Conservation (phyloP, 2,113 vertebrate genomes). For the Anser cygnoides region DNA sequence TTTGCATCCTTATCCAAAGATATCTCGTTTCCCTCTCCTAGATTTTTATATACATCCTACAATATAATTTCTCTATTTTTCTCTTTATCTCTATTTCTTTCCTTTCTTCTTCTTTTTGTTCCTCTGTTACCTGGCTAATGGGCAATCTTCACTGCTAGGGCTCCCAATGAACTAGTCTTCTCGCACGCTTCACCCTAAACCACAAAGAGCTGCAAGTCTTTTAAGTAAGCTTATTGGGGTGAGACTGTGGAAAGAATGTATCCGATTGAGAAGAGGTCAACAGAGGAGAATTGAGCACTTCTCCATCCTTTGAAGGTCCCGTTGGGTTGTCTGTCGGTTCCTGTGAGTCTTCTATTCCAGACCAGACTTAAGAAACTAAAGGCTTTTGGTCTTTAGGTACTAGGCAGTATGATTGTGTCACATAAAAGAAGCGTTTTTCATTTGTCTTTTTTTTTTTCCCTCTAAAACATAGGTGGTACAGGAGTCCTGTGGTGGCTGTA, state of each 20-base stretch:
- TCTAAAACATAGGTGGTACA: constrained; percentile 84
- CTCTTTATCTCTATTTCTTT: neutral
- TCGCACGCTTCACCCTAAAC: neutral
- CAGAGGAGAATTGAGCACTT: neutral
- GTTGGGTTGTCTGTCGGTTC: neutral
- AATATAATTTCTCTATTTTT: neutral
- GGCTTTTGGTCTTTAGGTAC: neutral
- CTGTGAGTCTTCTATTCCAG: neutral
- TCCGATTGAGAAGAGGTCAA: neutral
- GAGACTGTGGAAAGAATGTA: neutral
- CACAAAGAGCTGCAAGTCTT: neutral
- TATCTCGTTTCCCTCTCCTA: neutral
- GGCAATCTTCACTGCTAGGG: neutral
- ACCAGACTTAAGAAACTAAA: neutral
- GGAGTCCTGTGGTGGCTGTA: constrained; percentile 97
- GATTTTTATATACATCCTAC: neutral
- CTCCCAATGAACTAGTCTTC: neutral
- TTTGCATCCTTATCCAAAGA: neutral
- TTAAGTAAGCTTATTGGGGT: neutral
- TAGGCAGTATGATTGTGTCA: neutral
- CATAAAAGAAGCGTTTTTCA: neutral
- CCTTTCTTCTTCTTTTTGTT: neutral
- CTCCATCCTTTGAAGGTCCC: neutral
- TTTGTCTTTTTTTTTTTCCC: neutral
- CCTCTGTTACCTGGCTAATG: neutral